These are phyloP conservation scores for Chelmon rostratus DNA, from an alignment of 2,797 vertebrate genomes.

Conservation along the genomic window DNA sequence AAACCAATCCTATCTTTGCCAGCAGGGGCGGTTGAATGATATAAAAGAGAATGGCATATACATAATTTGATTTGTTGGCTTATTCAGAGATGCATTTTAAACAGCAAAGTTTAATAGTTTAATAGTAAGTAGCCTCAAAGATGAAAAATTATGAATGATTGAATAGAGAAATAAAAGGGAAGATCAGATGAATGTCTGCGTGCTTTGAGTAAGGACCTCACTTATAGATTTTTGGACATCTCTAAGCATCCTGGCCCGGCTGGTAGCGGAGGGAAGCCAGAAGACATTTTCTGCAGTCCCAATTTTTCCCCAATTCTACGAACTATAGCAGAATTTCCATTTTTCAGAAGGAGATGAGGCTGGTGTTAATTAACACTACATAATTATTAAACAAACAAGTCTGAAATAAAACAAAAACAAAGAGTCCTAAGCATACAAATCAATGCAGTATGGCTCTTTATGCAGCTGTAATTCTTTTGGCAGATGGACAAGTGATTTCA, in stretches of 20 bases:
- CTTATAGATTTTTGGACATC: constrained; percentile 12
- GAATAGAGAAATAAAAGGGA: neutral
- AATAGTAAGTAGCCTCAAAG: neutral
- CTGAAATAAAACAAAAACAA: constrained; percentile 62
- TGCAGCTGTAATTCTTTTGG: constrained; percentile 65
- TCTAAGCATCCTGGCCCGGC: neutral
- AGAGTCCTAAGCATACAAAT: constrained; percentile 22
- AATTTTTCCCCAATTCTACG: constrained; percentile 71
- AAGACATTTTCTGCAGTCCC: constrained; percentile 28
- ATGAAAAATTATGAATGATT: constrained; percentile 7
- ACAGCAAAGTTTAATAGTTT: neutral
- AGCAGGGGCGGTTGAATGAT: neutral
- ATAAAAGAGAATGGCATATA: neutral
- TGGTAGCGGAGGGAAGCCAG: neutral
- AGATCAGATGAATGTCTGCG: neutral
- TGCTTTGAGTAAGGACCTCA: constrained; percentile 4
- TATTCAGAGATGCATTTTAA: neutral
- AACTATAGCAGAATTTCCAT: constrained; percentile 49
- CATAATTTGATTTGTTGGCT: neutral
- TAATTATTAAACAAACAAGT: constrained; percentile 56
- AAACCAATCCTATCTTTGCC: neutral
- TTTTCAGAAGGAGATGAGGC: constrained; percentile 37
- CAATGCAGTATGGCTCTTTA: constrained; percentile 31
- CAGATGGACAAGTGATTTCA: constrained; percentile 70
- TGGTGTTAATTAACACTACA: constrained; percentile 59